phyloP scores from a whole-genome alignment of 2,113 vertebrate species.

The Tenebrosternarchus preto region DNA sequence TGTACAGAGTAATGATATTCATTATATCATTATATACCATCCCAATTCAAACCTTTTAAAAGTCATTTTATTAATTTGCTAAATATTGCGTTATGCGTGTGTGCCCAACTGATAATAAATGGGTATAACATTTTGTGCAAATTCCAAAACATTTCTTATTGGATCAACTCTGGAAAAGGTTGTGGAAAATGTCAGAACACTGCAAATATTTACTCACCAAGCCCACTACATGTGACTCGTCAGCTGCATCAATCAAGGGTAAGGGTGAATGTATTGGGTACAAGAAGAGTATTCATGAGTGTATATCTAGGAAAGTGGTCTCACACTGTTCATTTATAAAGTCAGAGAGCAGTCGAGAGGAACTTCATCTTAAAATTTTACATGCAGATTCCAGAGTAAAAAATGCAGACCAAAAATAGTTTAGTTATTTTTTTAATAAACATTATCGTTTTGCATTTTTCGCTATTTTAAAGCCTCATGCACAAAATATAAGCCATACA shows the following conservation, averaged over 20 bases:
- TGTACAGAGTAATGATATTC: too few species aligned
- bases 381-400: background rate
- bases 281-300: too few species aligned
- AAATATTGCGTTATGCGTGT: too few species aligned
- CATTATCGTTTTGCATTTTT: constrained; percentile 55
- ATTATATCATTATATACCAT: background rate
- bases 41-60: background rate
- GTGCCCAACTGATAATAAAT: too few species aligned
- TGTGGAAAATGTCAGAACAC: background rate
- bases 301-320: too few species aligned
- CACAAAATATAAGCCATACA: constrained; percentile 71
- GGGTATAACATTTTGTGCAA: too few species aligned
- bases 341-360: background rate
- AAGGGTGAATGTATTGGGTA: too few species aligned
- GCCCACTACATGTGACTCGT: background rate
- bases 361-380: background rate
- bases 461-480: constrained; percentile 81
- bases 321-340: too few species aligned
- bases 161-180: too few species aligned
- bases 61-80: background rate
- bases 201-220: background rate
- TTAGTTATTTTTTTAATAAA: constrained; percentile 72
- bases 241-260: background rate
- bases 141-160: too few species aligned
- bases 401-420: background rate